Evolutionary conservation across 2,113 vertebrate genomes (phyloP), one percentile per base, ranked within the genome.

Genomic region (Microcebus lehilahytsara): DNA sequence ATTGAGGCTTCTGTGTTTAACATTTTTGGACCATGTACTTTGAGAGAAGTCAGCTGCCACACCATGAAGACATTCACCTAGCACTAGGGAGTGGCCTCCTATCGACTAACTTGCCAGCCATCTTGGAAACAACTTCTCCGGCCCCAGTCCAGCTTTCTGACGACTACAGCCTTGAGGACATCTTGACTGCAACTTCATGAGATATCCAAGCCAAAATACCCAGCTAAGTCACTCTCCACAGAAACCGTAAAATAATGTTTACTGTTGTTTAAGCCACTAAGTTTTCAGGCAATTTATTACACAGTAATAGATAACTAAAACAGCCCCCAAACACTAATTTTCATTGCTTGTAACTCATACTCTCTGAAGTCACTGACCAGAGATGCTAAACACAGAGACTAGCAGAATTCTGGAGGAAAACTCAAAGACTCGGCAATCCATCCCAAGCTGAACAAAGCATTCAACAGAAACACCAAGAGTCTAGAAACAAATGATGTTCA

Each of bases 311-410:
- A 34, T 46, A 87, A 96, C 14, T 49, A 85, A 81, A 9, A 75
- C 2, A 71, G 19, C 2, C 6, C 6, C 58, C 16, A 56, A 88
- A 89, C 10, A 92, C 58, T 71, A 64, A 84, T 12, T 34, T 85
- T 86, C 32, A 71, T 94, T 89, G 74, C 32, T 80, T 78, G 3
- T 66, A 56, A 91, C 87, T 93, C 34, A 96, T 23, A 95, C 30
- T 80, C 10, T 11, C 40, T 88, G 27, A 27, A 83, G 14, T 96
- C 58, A 95, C 23, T 83, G 67, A 46, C 27, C 27, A 94, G 53
- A 77, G 34, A 69, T 40, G 5, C 20, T 74, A 9, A 7, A 86
- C 62, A 34, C 25, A 67, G 51, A 96, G 37, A 67, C 8, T 53
- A 94, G 37, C 16, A 66, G 69, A 27, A 72, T 14, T 60, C 17